Evolutionary conservation across 2,113 vertebrate genomes (phyloP).

Genomic region (Pholis gunnellus): DNA sequence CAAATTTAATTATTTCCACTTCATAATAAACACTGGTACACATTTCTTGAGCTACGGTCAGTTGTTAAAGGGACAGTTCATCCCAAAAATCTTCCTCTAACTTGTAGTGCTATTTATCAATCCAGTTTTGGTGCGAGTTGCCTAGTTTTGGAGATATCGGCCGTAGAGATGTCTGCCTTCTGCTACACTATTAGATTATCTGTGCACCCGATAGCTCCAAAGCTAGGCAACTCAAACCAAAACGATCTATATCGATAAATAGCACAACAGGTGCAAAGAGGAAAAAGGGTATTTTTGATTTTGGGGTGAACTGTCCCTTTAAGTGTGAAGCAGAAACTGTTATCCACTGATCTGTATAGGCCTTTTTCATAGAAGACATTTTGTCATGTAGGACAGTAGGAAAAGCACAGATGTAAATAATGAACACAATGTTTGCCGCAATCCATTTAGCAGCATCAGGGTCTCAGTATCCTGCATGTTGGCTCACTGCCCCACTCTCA

Average conservation of each 20-base stretch:
- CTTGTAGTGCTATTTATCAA: not conserved
- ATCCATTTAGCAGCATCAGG: not conserved
- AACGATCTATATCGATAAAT: not conserved
- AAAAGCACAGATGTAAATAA: conserved; percentile 14
- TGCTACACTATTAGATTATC: not conserved
- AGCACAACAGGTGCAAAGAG: not conserved
- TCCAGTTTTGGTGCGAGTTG: not conserved
- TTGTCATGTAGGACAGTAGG: conserved; percentile 4
- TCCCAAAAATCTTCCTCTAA: not conserved
- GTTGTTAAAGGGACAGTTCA: not conserved
- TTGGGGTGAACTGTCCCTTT: not conserved
- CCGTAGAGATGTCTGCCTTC: not conserved
- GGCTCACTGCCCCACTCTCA: not conserved
- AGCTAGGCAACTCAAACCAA: not conserved
- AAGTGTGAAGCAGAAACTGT: conserved; percentile 12
- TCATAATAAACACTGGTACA: conserved; percentile 14
- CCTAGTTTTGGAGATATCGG: not conserved
- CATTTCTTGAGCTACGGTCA: conserved; percentile 11
- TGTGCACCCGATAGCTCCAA: not conserved
- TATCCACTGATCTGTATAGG: not conserved
- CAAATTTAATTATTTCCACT: conserved; percentile 24
- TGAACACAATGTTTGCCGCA: not conserved
- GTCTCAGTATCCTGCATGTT: not conserved
- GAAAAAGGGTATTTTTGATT: too few species aligned
- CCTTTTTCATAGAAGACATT: not conserved